These are phyloP conservation scores for Heliocidaris erythrogramma DNA, from an alignment of 35 echinoderm and acorn worm genomes.

Conservation along the genomic window DNA sequence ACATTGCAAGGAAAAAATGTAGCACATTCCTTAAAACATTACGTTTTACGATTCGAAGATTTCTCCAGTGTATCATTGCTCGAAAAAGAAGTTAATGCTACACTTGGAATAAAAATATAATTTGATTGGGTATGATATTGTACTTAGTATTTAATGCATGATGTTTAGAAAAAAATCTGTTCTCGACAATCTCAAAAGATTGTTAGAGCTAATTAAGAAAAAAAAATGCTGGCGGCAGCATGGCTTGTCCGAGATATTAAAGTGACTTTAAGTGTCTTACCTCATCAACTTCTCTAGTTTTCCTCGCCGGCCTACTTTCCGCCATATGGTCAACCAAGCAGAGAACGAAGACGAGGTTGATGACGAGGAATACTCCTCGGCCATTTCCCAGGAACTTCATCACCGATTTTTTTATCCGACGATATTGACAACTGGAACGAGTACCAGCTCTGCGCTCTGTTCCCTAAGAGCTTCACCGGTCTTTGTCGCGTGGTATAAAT, in stretches of 20 bases:
- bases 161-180: no score
- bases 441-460: neutral
- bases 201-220: no score
- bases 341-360: conserved; percentile 15
- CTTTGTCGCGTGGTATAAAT: neutral
- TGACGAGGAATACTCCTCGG: neutral
- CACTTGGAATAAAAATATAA: no score
- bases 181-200: no score
- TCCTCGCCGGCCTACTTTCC: conserved; percentile 42
- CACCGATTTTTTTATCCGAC: neutral
- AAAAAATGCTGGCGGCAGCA: no score
- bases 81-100: no score
- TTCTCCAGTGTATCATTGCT: no score
- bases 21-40: no score
- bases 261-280: neutral
- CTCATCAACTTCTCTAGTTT: neutral
- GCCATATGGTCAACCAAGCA: conserved; percentile 10
- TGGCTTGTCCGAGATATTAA: neutral
- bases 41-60: no score
- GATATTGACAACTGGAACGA: neutral
- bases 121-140: no score
- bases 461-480: neutral
- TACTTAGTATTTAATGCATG: no score
- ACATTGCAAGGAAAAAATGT: no score
- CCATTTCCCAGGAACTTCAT: conserved; percentile 20